phyloP scores from a whole-genome alignment of 1,140 invertebrate genomes.

The Drosophila ohnishii region DNA sequence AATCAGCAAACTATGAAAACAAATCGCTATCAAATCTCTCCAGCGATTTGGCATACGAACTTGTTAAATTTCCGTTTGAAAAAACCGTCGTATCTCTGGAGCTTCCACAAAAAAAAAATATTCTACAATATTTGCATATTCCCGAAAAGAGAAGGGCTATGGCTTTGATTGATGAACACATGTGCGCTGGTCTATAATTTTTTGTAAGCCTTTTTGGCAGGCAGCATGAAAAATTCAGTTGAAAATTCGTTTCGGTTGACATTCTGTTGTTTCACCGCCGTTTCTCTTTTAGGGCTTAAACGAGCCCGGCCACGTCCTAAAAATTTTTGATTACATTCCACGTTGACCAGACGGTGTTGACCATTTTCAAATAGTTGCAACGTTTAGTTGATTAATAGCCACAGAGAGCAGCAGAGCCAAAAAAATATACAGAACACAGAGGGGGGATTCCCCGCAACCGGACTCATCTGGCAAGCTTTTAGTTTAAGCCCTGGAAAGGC shows the following conservation, averaged over 20 bases:
- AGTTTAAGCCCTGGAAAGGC: conserved; percentile 71
- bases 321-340: conserved; percentile 78
- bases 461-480: conserved; percentile 50
- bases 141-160: conserved; percentile 27
- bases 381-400: conserved; percentile 81
- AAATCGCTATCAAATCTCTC: conserved; percentile 38
- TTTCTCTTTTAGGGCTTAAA: conserved; percentile 13
- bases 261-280: conserved; percentile 43
- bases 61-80: conserved; percentile 7
- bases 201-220: conserved; percentile 9
- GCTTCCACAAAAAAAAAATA: not conserved
- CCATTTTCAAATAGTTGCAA: conserved; percentile 76
- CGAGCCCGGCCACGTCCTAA: conserved; percentile 39
- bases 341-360: conserved; percentile 56
- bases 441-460: not conserved
- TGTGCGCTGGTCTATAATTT: conserved; percentile 48
- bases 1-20: conserved; percentile 27
- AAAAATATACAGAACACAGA: conserved; percentile 3
- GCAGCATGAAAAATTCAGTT: conserved; percentile 39
- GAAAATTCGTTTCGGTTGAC: conserved; percentile 61
- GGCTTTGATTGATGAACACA: conserved; percentile 79
- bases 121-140: conserved; percentile 44
- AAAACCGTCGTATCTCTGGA: not conserved
- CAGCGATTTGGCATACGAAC: conserved; percentile 10
- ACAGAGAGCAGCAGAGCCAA: conserved; percentile 29